Conservation (phyloP, 2,113 vertebrate species). For the Ochotona curzoniae region DNA sequence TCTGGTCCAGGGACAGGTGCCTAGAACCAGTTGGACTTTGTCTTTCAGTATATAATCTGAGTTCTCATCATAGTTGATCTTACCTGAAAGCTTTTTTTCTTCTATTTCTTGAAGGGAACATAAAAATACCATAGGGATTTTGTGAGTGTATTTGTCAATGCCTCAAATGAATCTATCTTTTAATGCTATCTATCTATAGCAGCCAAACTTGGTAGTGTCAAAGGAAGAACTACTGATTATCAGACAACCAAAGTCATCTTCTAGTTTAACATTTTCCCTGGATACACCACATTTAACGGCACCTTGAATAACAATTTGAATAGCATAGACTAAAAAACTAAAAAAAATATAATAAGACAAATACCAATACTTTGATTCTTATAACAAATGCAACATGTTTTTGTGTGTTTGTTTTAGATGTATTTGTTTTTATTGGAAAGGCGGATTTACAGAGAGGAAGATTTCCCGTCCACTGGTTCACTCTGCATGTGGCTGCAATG, state of each 20-base stretch:
- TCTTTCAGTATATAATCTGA: not conserved
- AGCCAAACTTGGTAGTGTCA: not conserved
- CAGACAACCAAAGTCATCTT: not conserved
- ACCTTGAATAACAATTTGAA: not conserved
- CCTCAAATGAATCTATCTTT: not conserved
- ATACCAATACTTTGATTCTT: not conserved
- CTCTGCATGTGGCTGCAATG: too few relatives aligned
- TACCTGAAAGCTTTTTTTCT: not conserved
- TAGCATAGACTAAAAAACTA: not conserved
- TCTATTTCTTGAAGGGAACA: not conserved
- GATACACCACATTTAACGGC: not conserved
- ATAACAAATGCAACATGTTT: too few relatives aligned
- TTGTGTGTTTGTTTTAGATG: too few relatives aligned
- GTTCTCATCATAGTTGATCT: not conserved
- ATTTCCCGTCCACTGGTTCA: too few relatives aligned
- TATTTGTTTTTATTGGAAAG: too few relatives aligned
- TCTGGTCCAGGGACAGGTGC: not conserved
- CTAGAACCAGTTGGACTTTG: not conserved
- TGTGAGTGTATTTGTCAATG: not conserved
- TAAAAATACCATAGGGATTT: not conserved
- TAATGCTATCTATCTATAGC: not conserved
- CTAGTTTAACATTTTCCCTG: not conserved
- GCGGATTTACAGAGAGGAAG: too few relatives aligned
- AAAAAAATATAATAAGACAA: not conserved
- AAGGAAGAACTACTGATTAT: not conserved